Evolutionary conservation across 2,113 vertebrate genomes (phyloP).

Genomic region (Campylomormyrus numenius): DNA sequence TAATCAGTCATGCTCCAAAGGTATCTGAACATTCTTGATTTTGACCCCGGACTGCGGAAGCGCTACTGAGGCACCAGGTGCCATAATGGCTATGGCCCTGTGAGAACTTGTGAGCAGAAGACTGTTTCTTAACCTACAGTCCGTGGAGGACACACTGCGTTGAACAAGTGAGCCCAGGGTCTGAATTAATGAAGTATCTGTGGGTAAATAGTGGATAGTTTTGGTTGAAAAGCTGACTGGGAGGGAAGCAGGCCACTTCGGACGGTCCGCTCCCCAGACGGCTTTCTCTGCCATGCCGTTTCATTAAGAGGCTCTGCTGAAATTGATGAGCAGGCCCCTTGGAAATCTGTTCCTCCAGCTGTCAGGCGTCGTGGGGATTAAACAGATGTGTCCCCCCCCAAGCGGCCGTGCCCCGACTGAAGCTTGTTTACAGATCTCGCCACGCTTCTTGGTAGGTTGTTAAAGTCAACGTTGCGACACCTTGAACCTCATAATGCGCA

Average conservation of each 20-base stretch:
- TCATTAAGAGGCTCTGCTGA: slow-evolving; percentile 29
- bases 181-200: background rate
- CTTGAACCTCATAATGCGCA: background rate
- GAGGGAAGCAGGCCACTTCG: background rate
- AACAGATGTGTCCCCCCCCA: slow-evolving; percentile 60
- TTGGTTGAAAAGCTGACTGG: background rate
- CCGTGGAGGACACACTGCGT: background rate
- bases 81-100: background rate
- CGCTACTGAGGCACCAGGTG: background rate
- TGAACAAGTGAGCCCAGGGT: background rate
- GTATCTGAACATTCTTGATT: background rate
- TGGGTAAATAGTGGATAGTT: background rate
- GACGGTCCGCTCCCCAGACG: background rate
- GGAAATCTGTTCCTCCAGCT: slow-evolving; percentile 57
- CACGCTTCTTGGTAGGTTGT: slow-evolving; percentile 39
- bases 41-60: background rate
- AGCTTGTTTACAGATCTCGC: slow-evolving; percentile 61
- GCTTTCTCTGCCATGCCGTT: background rate
- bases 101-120: background rate
- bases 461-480: background rate
- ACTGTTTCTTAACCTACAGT: background rate
- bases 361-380: slow-evolving; percentile 53
- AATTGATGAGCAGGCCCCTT: slow-evolving; percentile 49
- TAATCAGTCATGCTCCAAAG: background rate
- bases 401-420: slow-evolving; percentile 60